Conservation (phyloP, 2,888 invertebrate genomes). For the Platerodrilus igneus region DNA sequence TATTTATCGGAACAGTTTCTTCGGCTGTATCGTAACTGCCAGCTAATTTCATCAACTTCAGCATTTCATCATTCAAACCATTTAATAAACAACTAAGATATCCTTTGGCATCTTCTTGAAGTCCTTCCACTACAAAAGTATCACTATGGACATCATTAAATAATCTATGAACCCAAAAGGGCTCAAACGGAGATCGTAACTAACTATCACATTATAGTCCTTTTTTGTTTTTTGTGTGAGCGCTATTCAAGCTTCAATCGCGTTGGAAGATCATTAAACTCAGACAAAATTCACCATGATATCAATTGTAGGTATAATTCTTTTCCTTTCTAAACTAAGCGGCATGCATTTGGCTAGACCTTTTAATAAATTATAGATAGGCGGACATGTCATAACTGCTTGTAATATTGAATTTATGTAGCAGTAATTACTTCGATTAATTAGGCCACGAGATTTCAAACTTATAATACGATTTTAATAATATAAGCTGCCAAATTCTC, state of each 20-base stretch:
- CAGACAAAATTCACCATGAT: conserved; percentile 93
- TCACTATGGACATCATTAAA: conserved; percentile 71
- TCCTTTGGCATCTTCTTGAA: conserved; percentile 97
- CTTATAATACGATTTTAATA: conserved; percentile 75
- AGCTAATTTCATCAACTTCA: conserved; percentile 59
- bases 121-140: conserved; percentile 72
- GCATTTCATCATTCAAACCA: conserved; percentile 94
- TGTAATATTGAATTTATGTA: conserved; percentile 95
- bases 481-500: conserved; percentile 70
- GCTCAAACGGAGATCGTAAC: conserved; percentile 82
- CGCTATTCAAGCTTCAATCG: conserved; percentile 50
- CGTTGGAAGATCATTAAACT: conserved; percentile 67
- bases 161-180: conserved; percentile 80
- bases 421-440: conserved; percentile 93
- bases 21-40: too few relatives aligned
- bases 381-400: conserved; percentile 89
- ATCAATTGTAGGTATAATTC: conserved; percentile 79
- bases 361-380: conserved; percentile 86
- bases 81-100: conserved; percentile 90
- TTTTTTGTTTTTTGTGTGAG: conserved; percentile 51
- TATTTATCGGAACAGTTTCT: too few relatives aligned
- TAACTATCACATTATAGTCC: conserved; percentile 47
- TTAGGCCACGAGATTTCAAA: conserved; percentile 83
- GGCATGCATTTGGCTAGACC: conserved; percentile 66
- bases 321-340: conserved; percentile 48